Base-by-base conservation (phyloP, 2,113 vertebrate genomes). In the Notothenia coriiceps region DNA sequence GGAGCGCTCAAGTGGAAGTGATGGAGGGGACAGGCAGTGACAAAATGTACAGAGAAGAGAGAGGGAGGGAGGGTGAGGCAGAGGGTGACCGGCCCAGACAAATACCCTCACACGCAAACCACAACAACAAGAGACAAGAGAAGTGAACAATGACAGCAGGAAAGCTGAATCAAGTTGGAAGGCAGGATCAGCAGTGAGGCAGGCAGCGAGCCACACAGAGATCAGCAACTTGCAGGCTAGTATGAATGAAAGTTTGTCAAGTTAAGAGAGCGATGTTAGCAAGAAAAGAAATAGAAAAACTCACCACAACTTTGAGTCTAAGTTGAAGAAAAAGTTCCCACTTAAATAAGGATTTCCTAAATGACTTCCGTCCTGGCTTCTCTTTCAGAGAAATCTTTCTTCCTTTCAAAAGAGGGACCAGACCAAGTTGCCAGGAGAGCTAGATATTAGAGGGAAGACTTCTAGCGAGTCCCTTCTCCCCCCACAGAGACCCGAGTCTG, bases 1-100 rank as follows among this genome's bases (percentile, higher is more conserved):
- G 91, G 85, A 84, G 85, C 90, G 74, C 71, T 94, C 86, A 90
- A 91, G 91, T 93, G 93, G 92, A 95, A 95, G 92, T 92, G 92
- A 94, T 92, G 82, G 90, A 87, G 88, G 86, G 89, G 91, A 93
- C 89, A 92, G 80, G 79, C 84, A 80, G 87, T 90, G 88, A 92
- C 83, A 89, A 91, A 90, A 91, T 90, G 81, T 91, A 91, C 93
- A 89, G 88, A 90, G 93, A 80, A 69, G 70, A 78, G 72, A 72
- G 63, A n/a, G 47, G 51, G 20, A 64, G 79, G 82, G 74, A 77
- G 90, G 79, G 79, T 78, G 68, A 84, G 85, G 69, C 57, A 79
- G 82, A 76, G 81, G 85, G 86, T 81, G 71, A 79, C 76, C 35
- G 5, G 92, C 65, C 86, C 86, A 88, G 87, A 93, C 91, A 93